Evolutionary conservation across 2,888 invertebrate genomes (phyloP), one percentile per base, ranked within the genome.

Genomic region (Rhyacophila evoluta): DNA sequence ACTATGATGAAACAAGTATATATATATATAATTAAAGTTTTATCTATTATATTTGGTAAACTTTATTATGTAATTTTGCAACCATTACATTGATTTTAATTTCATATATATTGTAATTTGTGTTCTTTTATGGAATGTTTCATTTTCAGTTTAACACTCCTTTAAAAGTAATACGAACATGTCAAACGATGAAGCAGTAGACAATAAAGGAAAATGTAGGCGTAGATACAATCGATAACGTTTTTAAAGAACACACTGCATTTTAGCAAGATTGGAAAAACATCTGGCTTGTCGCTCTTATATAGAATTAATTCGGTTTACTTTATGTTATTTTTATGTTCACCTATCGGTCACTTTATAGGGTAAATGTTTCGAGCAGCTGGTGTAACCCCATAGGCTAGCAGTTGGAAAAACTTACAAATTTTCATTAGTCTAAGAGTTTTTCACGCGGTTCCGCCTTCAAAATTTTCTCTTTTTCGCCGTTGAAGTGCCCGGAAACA

Each of bases 401-500:
- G 33, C 8, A 25, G 27, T 8, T 36, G 68, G 36, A 72, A 69
- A 69, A 69, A 36, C 74, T 74, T 25, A 74, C 74, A 74, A 74
- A 74, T 74, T 74, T 74, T 74, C 74, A 74, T 74, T 74, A 74
- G 33, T 36, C 36, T 36, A 41, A 74, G 33, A 55, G 74, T 68
- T 74, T 69, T 69, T 69, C 12, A 33, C n/a, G 28, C 5, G 1
- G 0, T 2, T 3, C 19, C 8, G 55, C 25, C 19, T 55, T 8
- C 19, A 25, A 1, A 55, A 55, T 55, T 25, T 55, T 25, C 19
- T 5, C 41, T 12, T 10, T 73, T 19, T 29, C 41, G 28, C 41
- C 73, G 15, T 28, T 11, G 15, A 55, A 55, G 33, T 55, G 15
- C 2, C 33, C 55, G 73, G 73, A 73, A 33, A 41, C 41, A 55